Evolutionary conservation across 2,113 vertebrate genomes (phyloP).

Genomic region (Phaetusa simplex): DNA sequence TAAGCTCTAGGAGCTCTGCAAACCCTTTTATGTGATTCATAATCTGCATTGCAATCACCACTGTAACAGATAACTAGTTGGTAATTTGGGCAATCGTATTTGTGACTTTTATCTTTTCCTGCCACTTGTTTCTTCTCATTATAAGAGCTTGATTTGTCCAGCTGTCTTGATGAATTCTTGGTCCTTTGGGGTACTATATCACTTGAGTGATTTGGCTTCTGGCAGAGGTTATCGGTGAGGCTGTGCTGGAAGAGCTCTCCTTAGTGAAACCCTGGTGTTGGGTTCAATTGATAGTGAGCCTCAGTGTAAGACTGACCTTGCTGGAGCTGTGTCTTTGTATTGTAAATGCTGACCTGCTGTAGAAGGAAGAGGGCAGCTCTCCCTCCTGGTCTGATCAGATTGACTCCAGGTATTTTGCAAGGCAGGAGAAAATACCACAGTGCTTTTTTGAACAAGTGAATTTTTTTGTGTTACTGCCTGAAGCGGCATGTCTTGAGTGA

Average conservation of each 20-base stretch:
- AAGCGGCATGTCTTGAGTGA: conserved; percentile 13
- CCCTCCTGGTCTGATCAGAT: not conserved
- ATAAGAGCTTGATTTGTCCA: not conserved
- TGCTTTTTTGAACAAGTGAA: conserved; percentile 20
- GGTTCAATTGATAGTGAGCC: not conserved
- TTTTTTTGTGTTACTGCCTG: conserved; percentile 5
- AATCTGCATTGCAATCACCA: not conserved
- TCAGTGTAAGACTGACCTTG: not conserved
- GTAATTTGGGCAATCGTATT: not conserved
- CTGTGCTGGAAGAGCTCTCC: not conserved
- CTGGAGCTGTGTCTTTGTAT: not conserved
- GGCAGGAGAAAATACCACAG: not conserved
- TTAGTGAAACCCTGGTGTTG: not conserved
- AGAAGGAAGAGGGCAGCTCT: not conserved
- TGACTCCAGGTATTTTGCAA: not conserved
- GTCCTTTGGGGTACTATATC: conserved; percentile 24
- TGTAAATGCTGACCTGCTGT: not conserved
- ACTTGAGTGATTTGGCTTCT: conserved; percentile 32
- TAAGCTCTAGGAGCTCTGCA: not conserved
- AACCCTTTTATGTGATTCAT: not conserved
- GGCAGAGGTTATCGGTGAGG: conserved; percentile 18
- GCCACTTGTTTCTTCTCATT: not conserved
- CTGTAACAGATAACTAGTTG: not conserved
- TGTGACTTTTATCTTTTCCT: not conserved
- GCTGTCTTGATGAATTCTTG: conserved; percentile 21